Evolutionary conservation across 2,113 vertebrate genomes (phyloP).

Genomic region (Struthidea cinerea): DNA sequence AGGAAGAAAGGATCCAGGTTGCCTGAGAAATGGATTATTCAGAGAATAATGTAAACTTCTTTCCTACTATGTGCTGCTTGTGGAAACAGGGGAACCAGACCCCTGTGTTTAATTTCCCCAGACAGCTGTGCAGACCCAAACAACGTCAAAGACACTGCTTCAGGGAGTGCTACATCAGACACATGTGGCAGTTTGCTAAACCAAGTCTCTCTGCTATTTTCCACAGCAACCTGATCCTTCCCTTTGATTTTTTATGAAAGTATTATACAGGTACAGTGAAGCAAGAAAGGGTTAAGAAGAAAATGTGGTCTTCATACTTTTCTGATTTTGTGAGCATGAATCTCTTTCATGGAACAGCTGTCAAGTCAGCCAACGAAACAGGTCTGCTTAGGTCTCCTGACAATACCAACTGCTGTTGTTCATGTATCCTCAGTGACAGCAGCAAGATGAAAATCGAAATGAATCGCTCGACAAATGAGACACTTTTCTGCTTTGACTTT

Average conservation of each 20-base stretch:
- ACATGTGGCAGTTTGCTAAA: not conserved
- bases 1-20: not conserved
- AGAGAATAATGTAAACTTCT: not conserved
- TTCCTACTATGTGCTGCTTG: not conserved
- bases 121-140: not conserved
- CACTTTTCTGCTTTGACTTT: conserved; percentile 62
- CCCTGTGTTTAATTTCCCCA: not conserved
- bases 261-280: not conserved
- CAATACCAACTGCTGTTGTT: conserved; percentile 56
- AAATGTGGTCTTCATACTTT: conserved; percentile 29
- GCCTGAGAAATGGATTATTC: not conserved
- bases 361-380: conserved; percentile 45
- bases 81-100: not conserved
- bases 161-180: not conserved
- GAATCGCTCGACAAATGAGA: conserved; percentile 63
- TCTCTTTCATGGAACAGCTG: conserved; percentile 60
- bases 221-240: not conserved
- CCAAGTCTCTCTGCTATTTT: not conserved
- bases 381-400: conserved; percentile 41
- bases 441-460: conserved; percentile 62
- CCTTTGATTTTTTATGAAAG: not conserved
- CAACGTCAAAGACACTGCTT: not conserved
- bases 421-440: conserved; percentile 59
- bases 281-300: not conserved
- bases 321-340: conserved; percentile 52